These are phyloP conservation scores for Amyelois transitella DNA, from an alignment of 1,140 invertebrate species.

Conservation along the genomic window DNA sequence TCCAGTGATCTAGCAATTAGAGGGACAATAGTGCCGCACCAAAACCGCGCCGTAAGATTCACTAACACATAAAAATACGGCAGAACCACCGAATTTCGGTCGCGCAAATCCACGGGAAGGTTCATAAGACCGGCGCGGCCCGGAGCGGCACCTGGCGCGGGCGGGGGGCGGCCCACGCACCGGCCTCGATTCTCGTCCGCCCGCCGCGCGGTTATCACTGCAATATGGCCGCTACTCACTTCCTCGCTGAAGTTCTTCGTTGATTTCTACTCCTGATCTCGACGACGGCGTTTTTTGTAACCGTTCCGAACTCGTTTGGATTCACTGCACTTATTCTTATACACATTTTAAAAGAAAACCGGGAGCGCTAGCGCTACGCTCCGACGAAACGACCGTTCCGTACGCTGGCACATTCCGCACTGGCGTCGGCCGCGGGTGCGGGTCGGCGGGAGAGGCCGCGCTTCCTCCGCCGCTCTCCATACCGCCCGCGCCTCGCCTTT, in stretches of 20 bases:
- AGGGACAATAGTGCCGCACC: constrained; percentile 41
- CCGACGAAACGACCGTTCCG: constrained; percentile 77
- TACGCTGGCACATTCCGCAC: constrained; percentile 76
- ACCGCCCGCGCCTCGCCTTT: constrained; percentile 76
- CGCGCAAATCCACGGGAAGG: constrained; percentile 70
- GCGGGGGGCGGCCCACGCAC: constrained; percentile 72
- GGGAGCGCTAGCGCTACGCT: constrained; percentile 73
- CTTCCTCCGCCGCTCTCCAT: constrained; percentile 48
- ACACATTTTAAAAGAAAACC: constrained; percentile 73
- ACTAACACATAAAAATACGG: constrained; percentile 61
- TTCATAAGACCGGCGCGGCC: constrained; percentile 65
- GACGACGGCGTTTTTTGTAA: constrained; percentile 67
- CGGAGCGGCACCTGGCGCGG: constrained; percentile 71
- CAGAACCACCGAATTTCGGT: constrained; percentile 63
- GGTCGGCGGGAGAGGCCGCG: constrained; percentile 71
- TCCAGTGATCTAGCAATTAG: constrained; percentile 14
- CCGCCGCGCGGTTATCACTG: constrained; percentile 73
- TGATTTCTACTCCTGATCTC: constrained; percentile 72
- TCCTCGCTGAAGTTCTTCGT: constrained; percentile 73
- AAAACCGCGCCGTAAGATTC: constrained; percentile 54
- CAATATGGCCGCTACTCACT: constrained; percentile 74
- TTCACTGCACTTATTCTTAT: constrained; percentile 75
- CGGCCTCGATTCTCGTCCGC: constrained; percentile 73
- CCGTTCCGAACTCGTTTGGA: constrained; percentile 73
- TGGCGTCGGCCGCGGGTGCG: constrained; percentile 66